These are phyloP conservation scores for Myotis davidii DNA, from an alignment of 2,113 vertebrate species.

Conservation along the genomic window DNA sequence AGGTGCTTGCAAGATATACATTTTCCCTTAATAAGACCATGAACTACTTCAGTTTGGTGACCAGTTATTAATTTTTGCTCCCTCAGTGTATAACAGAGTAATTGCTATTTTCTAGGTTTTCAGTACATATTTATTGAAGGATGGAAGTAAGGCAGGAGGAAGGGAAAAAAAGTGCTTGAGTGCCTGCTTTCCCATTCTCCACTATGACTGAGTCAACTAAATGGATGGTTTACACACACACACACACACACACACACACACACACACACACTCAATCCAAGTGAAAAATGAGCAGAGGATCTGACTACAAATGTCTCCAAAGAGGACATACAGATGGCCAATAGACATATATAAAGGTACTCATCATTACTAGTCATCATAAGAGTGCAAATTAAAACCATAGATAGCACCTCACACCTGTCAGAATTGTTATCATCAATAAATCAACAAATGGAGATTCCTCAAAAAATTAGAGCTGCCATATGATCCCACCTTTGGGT, in stretches of 20 bases:
- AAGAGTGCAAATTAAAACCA: neutral
- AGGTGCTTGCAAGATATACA: neutral
- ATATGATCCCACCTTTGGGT: neutral
- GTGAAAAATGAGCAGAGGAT: neutral
- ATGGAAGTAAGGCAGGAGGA: neutral
- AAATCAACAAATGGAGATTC: neutral
- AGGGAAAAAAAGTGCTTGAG: neutral
- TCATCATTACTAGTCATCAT: neutral
- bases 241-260: neutral
- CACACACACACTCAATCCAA: neutral
- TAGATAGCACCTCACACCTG: neutral
- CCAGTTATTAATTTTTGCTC: conserved; percentile 21
- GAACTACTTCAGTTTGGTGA: neutral
- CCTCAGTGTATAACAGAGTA: conserved; percentile 10
- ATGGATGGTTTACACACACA: neutral
- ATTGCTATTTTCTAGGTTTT: neutral
- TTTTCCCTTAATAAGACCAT: neutral
- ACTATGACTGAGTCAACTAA: neutral
- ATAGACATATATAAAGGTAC: neutral
- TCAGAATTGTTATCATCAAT: neutral
- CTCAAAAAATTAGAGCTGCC: neutral
- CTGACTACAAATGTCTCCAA: neutral
- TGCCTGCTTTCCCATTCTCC: neutral
- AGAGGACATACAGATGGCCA: neutral
- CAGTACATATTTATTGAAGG: neutral